Evolutionary conservation across 1,140 invertebrate genomes (phyloP).

Genomic region (Delia radicum): DNA sequence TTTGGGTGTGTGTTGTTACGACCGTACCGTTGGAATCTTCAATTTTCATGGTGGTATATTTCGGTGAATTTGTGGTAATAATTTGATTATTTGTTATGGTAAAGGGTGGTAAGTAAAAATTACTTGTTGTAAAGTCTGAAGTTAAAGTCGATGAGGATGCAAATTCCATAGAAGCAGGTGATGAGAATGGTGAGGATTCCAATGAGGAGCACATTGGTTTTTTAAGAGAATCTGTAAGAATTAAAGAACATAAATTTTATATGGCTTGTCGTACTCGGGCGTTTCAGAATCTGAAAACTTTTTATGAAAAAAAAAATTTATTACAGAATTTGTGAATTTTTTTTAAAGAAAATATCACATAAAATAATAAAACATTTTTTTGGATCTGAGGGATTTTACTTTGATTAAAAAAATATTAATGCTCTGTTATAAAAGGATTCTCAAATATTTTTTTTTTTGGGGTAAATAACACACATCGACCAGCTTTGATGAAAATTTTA

Average conservation of each 20-base stretch:
- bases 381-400: too few relatives aligned
- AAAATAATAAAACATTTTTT: too few relatives aligned
- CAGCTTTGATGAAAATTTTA: too few relatives aligned
- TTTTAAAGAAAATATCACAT: too few relatives aligned
- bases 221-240: constrained; percentile 36
- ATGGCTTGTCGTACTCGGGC: too few relatives aligned
- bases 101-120: constrained; percentile 40
- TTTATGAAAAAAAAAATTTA: too few relatives aligned
- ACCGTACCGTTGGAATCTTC: not conserved
- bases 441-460: too few relatives aligned
- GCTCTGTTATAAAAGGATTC: too few relatives aligned
- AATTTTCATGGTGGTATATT: constrained; percentile 1
- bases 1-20: not conserved
- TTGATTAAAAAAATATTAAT: too few relatives aligned
- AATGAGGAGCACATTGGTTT: constrained; percentile 48
- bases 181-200: constrained; percentile 51
- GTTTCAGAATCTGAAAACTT: too few relatives aligned
- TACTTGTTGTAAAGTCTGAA: not conserved
- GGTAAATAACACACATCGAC: too few relatives aligned
- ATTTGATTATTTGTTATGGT: constrained; percentile 23
- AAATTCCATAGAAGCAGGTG: constrained; percentile 50
- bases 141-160: constrained; percentile 18
- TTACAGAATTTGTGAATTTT: too few relatives aligned
- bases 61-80: not conserved
- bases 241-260: constrained; percentile 40